Conservation (phyloP, 2,888 invertebrate species). For the Xylophagus ater region DNA sequence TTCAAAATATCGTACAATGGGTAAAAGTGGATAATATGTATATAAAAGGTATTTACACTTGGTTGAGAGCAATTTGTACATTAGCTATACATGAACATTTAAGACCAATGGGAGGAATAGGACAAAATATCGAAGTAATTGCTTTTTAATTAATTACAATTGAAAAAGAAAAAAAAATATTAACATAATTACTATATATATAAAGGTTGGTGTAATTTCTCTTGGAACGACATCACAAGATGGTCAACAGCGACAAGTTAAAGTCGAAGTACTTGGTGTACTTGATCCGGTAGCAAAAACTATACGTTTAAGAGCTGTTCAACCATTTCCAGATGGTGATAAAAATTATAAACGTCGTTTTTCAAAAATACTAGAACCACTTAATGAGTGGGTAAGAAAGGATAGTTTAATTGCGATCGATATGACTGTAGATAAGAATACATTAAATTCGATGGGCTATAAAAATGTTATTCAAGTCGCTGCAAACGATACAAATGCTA, state of each 20-base stretch:
- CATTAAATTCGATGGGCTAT: slow-evolving; percentile 68
- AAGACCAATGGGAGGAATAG: slow-evolving; percentile 58
- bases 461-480: slow-evolving; percentile 58
- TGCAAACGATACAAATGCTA: slow-evolving; percentile 36
- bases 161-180: neutral
- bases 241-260: slow-evolving; percentile 64
- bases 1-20: slow-evolving; percentile 82
- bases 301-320: slow-evolving; percentile 69
- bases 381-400: slow-evolving; percentile 67
- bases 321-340: slow-evolving; percentile 67
- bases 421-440: slow-evolving; percentile 70
- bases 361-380: slow-evolving; percentile 69
- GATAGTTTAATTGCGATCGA: slow-evolving; percentile 70
- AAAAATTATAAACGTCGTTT: slow-evolving; percentile 70
- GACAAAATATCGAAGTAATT: slow-evolving; percentile 52
- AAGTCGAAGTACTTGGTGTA: slow-evolving; percentile 78
- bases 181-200: slow-evolving; percentile 20
- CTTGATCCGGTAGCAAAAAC: slow-evolving; percentile 62
- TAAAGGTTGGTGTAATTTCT: slow-evolving; percentile 66
- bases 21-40: slow-evolving; percentile 66
- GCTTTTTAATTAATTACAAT: neutral
- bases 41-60: slow-evolving; percentile 55
- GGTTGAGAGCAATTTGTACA: slow-evolving; percentile 66
- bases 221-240: slow-evolving; percentile 76
- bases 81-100: slow-evolving; percentile 69